phyloP scores from a whole-genome alignment of 2,113 vertebrate genomes.

The Strix uralensis region DNA sequence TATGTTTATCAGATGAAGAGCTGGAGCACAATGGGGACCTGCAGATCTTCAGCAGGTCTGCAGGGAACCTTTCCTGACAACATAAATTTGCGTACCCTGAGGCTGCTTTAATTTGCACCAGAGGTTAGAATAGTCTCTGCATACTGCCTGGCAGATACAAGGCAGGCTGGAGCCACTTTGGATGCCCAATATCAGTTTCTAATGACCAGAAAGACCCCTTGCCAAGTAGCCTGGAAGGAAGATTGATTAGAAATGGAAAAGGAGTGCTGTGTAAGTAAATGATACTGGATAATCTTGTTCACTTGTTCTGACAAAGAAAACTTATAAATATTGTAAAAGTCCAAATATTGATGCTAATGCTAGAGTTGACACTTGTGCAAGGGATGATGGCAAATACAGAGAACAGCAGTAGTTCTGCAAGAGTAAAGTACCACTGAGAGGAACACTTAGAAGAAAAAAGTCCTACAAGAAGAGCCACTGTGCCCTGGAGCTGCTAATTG shows the following conservation, averaged over 20 bases:
- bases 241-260: not conserved
- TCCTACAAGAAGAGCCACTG: not conserved
- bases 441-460: not conserved
- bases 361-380: not conserved
- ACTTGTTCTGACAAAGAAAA: not conserved
- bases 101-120: not conserved
- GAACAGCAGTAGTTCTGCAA: not conserved
- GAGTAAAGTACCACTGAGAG: not conserved
- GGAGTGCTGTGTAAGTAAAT: not conserved
- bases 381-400: not conserved
- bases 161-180: not conserved
- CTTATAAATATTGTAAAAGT: not conserved
- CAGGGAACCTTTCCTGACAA: not conserved
- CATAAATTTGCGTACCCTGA: not conserved
- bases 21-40: not conserved
- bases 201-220: not conserved
- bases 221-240: not conserved
- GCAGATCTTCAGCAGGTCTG: not conserved
- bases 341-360: not conserved
- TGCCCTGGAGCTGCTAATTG: not conserved
- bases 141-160: not conserved
- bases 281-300: not conserved
- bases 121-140: not conserved
- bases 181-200: not conserved
- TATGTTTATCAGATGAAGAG: not conserved